A percentile compares a stretch with the other conserved stretches of the same genome.
Conservation (phyloP, 2,797 vertebrate genomes). For the Gambelia wislizenii region DNA sequence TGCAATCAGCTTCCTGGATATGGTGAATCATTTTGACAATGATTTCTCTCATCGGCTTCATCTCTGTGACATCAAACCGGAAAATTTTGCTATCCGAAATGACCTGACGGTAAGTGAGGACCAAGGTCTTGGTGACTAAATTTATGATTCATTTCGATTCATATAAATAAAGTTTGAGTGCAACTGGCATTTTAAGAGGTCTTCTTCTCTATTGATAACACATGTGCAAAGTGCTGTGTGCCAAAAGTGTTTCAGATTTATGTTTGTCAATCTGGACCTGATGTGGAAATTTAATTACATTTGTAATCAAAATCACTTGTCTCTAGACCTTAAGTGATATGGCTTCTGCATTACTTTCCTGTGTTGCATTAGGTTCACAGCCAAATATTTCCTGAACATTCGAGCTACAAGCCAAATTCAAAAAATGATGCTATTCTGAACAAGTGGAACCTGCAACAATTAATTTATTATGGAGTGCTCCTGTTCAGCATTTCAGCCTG, state of each 20-base stretch:
- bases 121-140: neutral
- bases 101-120: constrained; percentile 89
- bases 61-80: constrained; percentile 95
- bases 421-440: neutral
- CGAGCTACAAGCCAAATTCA: neutral
- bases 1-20: constrained; percentile 94
- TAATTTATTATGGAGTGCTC: neutral
- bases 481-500: neutral
- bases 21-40: constrained; percentile 93
- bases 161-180: constrained; percentile 9
- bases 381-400: constrained; percentile 5
- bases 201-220: neutral
- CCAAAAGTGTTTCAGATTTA: neutral
- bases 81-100: constrained; percentile 95
- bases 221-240: neutral
- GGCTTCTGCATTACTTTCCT: neutral
- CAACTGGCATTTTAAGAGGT: neutral
- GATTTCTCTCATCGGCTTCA: constrained; percentile 94
- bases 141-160: neutral
- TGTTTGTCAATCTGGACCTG: neutral
- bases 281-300: neutral
- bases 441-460: neutral
- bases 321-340: neutral
- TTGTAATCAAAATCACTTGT: neutral
- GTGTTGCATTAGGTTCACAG: neutral